These are phyloP conservation scores for Isichthys henryi DNA, from an alignment of 2,113 vertebrate genomes.

Conservation along the genomic window DNA sequence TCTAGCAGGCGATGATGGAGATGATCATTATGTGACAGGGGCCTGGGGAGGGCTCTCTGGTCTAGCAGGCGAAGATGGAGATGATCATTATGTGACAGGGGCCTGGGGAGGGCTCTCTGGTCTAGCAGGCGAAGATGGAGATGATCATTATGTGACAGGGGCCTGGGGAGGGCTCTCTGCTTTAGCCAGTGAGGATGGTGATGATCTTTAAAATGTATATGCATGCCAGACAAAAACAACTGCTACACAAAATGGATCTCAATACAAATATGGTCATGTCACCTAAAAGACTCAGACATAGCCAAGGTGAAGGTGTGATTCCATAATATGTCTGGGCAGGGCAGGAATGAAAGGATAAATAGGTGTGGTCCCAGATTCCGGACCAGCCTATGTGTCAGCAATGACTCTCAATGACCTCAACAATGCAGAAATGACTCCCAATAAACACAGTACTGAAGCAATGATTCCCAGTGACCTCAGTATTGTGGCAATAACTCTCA, in stretches of 20 bases:
- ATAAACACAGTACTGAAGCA: neutral
- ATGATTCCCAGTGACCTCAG: neutral
- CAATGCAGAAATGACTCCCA: too few species aligned
- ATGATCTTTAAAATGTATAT: neutral
- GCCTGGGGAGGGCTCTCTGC: neutral
- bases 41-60: neutral
- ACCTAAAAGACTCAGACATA: neutral
- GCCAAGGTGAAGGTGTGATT: neutral
- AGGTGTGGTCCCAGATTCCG: neutral
- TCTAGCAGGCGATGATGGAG: neutral
- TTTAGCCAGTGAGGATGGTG: neutral
- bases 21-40: neutral
- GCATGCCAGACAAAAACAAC: neutral
- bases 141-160: neutral
- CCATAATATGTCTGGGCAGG: neutral
- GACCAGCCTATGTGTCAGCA: neutral
- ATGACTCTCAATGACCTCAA: neutral
- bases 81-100: neutral
- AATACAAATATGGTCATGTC: neutral
- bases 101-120: neutral
- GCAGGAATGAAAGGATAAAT: neutral
- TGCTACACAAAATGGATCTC: neutral
- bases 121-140: neutral
- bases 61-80: neutral
- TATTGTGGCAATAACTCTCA: neutral